Evolutionary conservation across 2,888 invertebrate species (phyloP).

Genomic region (Acrobasis consociella): DNA sequence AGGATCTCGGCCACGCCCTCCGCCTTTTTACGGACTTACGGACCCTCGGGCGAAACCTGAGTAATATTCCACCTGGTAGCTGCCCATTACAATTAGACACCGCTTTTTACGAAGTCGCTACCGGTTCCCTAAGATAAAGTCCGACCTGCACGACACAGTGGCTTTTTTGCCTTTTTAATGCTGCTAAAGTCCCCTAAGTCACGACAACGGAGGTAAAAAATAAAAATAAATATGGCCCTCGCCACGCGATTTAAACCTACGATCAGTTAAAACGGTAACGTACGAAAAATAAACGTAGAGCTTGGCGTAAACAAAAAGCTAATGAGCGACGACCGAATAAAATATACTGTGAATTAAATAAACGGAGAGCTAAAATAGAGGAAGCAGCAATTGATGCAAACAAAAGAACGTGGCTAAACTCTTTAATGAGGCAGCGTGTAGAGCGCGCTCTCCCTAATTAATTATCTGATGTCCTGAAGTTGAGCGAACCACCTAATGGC

Average conservation of each 20-base stretch:
- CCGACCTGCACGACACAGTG: constrained; percentile 46
- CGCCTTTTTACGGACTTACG: constrained; percentile 50
- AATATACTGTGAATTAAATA: constrained; percentile 39
- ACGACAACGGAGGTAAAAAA: constrained; percentile 52
- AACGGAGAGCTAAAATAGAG: constrained; percentile 47
- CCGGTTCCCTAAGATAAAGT: constrained; percentile 57
- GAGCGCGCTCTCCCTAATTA: constrained; percentile 43
- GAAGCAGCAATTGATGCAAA: constrained; percentile 41
- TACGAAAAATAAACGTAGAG: constrained; percentile 57
- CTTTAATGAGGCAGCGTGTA: constrained; percentile 58
- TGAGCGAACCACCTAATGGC: constrained; percentile 38
- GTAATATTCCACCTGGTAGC: constrained; percentile 55
- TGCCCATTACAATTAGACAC: constrained; percentile 60
- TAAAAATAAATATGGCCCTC: constrained; percentile 55
- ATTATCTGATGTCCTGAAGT: constrained; percentile 49
- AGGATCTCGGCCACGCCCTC: constrained; percentile 55
- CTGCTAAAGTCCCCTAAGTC: constrained; percentile 52
- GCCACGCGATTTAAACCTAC: constrained; percentile 61
- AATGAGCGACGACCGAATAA: constrained; percentile 49
- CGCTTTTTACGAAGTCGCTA: constrained; percentile 55
- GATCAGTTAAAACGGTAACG: constrained; percentile 67
- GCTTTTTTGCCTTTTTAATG: constrained; percentile 47
- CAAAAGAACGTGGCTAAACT: constrained; percentile 42
- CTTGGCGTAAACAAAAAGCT: constrained; percentile 57
- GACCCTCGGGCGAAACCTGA: constrained; percentile 52